Evolutionary conservation across 2,888 invertebrate genomes (phyloP).

Genomic region (Eilema griseolum): DNA sequence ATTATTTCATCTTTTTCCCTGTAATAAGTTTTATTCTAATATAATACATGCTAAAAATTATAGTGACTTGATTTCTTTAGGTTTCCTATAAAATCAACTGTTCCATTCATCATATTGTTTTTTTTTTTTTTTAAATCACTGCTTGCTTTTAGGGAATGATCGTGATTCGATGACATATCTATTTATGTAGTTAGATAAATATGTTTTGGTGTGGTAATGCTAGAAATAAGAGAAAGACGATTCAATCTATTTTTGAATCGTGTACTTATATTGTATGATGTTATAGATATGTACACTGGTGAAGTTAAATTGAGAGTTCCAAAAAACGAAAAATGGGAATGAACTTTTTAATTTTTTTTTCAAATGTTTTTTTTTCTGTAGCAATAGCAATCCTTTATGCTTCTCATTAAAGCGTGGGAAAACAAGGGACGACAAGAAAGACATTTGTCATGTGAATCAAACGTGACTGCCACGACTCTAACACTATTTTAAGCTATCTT

Average conservation of each 20-base stretch:
- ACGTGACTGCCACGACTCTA: conserved; percentile 63
- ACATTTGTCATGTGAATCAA: conserved; percentile 32
- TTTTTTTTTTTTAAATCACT: conserved; percentile 55
- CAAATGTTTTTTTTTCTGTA: conserved; percentile 18
- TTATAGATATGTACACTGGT: conserved; percentile 28
- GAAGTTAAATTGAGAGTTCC: conserved; percentile 33
- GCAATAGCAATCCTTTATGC: conserved; percentile 43
- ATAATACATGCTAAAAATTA: conserved; percentile 33
- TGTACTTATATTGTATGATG: conserved; percentile 28
- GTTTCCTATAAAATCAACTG: conserved; percentile 28
- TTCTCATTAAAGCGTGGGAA: conserved; percentile 46
- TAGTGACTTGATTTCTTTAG: conserved; percentile 18
- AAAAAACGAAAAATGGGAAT: conserved; percentile 21
- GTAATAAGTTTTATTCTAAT: conserved; percentile 4
- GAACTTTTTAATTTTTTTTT: conserved; percentile 25
- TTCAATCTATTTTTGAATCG: conserved; percentile 57
- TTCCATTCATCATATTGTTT: conserved; percentile 26
- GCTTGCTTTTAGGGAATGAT: conserved; percentile 80
- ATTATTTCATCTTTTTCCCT: not conserved
- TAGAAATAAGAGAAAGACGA: conserved; percentile 56
- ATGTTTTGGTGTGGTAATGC: conserved; percentile 76
- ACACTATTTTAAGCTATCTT: conserved; percentile 83
- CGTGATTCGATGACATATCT: conserved; percentile 86
- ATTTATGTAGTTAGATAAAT: conserved; percentile 81
- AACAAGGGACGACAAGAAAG: conserved; percentile 29